Evolutionary conservation across 2,113 vertebrate genomes (phyloP).

Genomic region (Tricholaema leucomelas): DNA sequence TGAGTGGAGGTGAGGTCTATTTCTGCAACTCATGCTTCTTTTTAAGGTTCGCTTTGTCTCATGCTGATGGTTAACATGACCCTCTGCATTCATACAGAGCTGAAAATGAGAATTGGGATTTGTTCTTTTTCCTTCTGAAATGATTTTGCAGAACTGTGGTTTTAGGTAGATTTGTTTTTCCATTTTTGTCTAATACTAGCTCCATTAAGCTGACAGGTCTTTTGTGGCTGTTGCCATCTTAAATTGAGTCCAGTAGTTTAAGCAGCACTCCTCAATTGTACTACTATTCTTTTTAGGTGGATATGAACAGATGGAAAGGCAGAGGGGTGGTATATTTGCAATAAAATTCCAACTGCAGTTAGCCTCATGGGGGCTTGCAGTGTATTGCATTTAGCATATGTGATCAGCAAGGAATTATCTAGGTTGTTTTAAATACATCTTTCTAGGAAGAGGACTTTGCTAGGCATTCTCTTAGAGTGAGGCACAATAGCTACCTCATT

Average conservation of each 20-base stretch:
- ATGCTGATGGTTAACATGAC: neutral
- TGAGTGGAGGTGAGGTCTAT: neutral
- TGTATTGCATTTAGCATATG: conserved; percentile 16
- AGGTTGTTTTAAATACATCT: neutral
- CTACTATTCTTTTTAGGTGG: conserved; percentile 37
- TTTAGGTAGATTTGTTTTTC: conserved; percentile 17
- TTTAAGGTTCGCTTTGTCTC: neutral
- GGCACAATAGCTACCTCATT: neutral
- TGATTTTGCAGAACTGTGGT: neutral
- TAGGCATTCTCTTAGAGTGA: neutral
- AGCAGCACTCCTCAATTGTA: conserved; percentile 38
- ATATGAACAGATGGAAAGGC: conserved; percentile 68
- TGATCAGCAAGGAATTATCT: neutral
- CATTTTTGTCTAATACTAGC: neutral
- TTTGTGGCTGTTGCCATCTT: conserved; percentile 29
- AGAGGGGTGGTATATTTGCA: conserved; percentile 56
- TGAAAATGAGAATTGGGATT: neutral
- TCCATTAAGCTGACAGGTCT: neutral
- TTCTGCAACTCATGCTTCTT: neutral
- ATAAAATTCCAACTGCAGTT: conserved; percentile 68
- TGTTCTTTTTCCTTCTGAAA: neutral
- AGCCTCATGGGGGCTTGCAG: conserved; percentile 19
- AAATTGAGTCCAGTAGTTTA: conserved; percentile 46
- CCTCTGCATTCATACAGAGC: neutral
- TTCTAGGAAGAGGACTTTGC: conserved; percentile 1